Evolutionary conservation across 2,797 vertebrate species (phyloP).

Genomic region (Syngnathus rostellatus): DNA sequence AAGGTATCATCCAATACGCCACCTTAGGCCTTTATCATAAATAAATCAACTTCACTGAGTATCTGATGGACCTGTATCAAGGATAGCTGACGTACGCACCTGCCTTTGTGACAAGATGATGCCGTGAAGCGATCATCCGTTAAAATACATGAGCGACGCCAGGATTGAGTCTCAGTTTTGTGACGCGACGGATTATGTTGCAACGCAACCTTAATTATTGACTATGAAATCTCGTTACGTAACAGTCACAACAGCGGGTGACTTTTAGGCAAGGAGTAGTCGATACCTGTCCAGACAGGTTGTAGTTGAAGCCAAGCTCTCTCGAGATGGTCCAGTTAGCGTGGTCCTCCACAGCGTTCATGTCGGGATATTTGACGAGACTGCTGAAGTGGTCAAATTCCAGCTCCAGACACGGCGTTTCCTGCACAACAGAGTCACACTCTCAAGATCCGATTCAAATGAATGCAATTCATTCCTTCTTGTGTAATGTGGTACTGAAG

Average conservation of each 20-base stretch:
- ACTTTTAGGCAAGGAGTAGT: no score
- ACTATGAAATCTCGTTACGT: neutral
- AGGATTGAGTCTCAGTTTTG: neutral
- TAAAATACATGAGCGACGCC: no score
- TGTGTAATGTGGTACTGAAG: no score
- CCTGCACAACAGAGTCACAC: conserved; percentile 49
- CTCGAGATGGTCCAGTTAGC: conserved; percentile 91
- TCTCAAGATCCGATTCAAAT: neutral
- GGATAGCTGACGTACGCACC: neutral
- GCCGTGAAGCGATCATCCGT: no score
- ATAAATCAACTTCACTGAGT: conserved; percentile 22
- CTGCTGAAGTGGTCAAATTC: conserved; percentile 97
- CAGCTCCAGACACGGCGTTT: conserved; percentile 95
- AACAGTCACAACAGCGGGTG: no score
- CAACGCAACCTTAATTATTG: neutral
- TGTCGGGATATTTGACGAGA: conserved; percentile 91
- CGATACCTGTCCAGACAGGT: conserved; percentile 82
- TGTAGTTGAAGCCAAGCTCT: conserved; percentile 90
- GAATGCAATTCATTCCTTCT: no score
- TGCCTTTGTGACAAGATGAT: neutral
- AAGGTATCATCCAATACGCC: conserved; percentile 14
- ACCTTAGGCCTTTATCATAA: conserved; percentile 18
- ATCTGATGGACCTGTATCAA: neutral
- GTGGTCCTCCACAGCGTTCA: conserved; percentile 88
- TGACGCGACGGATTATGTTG: neutral